Percentiles rank a stretch among this genome's conserved stretches.
These are phyloP conservation scores for Panagrolaimus sp. DNA, from an alignment of 1,140 invertebrate genomes.

Conservation along the genomic window DNA sequence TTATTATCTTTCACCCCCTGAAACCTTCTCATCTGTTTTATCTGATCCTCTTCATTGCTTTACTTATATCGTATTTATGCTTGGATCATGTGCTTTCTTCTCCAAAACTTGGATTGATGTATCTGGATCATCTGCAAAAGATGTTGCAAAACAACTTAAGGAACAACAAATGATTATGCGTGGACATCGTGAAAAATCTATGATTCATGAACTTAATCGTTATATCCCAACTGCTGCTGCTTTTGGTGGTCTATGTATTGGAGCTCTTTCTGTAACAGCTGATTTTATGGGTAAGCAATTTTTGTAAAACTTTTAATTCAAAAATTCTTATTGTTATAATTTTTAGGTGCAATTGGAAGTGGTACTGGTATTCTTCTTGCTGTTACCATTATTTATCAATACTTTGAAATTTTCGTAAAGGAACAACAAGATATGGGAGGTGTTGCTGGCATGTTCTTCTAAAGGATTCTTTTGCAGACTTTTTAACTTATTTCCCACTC, in stretches of 20 bases:
- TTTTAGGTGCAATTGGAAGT: slow-evolving; percentile 52
- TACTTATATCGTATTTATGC: slow-evolving; percentile 97
- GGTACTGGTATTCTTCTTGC: slow-evolving; percentile 90
- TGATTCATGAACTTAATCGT: slow-evolving; percentile 97
- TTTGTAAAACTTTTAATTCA: slow-evolving; percentile 1
- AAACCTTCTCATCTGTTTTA: slow-evolving; percentile 86
- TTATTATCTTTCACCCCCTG: slow-evolving; percentile 96
- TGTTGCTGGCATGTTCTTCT: slow-evolving; percentile 68
- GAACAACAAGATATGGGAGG: slow-evolving; percentile 99
- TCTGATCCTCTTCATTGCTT: slow-evolving; percentile 94
- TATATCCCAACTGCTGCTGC: slow-evolving; percentile 99
- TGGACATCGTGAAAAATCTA: slow-evolving; percentile 94
- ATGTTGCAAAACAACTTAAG: slow-evolving; percentile 97
- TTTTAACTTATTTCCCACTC: too few species aligned
- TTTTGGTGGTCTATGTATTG: slow-evolving; percentile 95
- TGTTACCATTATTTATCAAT: slow-evolving; percentile 99
- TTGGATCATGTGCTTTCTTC: slow-evolving; percentile 99
- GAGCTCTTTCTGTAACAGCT: slow-evolving; percentile 90
- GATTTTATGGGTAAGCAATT: slow-evolving; percentile 76
- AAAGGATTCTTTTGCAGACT: slow-evolving; percentile 24
- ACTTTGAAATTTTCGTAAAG: slow-evolving; percentile 99
- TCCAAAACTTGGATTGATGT: slow-evolving; percentile 99
- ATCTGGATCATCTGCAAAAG: slow-evolving; percentile 96
- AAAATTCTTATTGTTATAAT: neutral
- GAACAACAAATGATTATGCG: slow-evolving; percentile 99